Percentiles rank a stretch among this genome's conserved stretches.
These are phyloP conservation scores for Apodemia mormo DNA, from an alignment of 2,888 invertebrate genomes.

Conservation along the genomic window DNA sequence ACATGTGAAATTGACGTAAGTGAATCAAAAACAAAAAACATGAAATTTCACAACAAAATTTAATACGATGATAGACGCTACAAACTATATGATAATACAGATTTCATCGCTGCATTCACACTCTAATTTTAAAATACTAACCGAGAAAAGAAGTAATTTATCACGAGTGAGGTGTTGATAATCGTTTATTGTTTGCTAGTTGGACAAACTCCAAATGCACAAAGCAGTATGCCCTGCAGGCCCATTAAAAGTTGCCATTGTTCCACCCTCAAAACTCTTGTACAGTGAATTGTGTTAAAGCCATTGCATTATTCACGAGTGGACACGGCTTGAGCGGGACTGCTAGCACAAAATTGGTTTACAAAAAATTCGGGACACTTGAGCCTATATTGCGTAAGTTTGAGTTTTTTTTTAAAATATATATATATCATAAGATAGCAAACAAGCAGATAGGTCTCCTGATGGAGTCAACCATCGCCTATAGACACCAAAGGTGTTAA, in stretches of 20 bases:
- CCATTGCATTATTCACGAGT: conserved; percentile 16
- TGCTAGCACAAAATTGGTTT: background rate
- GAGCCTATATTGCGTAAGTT: background rate
- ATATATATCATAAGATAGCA: no score
- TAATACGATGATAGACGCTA: no score
- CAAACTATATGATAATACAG: no score
- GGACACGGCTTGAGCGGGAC: background rate
- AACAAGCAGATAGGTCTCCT: no score
- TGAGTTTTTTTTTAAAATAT: no score
- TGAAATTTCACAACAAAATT: no score
- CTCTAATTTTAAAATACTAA: background rate
- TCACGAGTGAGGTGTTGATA: conserved; percentile 15
- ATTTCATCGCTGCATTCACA: background rate
- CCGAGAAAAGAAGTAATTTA: background rate
- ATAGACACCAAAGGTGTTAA: no score
- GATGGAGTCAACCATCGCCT: no score
- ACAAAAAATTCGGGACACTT: conserved; percentile 9
- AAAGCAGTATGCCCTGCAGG: conserved; percentile 46
- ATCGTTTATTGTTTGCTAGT: conserved; percentile 17
- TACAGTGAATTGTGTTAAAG: conserved; percentile 13
- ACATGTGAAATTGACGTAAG: no score
- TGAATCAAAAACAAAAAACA: no score
- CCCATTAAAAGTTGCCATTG: conserved; percentile 63
- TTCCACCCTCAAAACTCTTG: conserved; percentile 9
- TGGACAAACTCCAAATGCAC: conserved; percentile 18